Conservation (phyloP, 2,113 vertebrate genomes). For the Odontophorus gujanensis region DNA sequence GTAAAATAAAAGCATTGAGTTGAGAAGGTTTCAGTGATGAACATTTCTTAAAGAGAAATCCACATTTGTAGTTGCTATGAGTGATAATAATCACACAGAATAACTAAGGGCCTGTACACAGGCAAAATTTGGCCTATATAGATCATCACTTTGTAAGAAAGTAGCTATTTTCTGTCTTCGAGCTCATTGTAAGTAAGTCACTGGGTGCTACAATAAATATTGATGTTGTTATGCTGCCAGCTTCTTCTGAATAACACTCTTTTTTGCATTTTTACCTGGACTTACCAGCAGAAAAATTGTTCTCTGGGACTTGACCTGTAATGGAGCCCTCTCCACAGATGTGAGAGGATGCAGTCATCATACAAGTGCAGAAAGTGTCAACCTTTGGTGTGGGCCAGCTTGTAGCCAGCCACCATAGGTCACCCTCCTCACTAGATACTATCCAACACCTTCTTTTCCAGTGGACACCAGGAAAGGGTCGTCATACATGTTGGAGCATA, state of each 20-base stretch:
- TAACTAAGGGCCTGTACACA: background rate
- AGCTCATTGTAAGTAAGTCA: fast-evolving
- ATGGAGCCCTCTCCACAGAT: background rate
- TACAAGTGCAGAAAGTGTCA: background rate
- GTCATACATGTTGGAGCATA: fast-evolving
- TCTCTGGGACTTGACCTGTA: background rate
- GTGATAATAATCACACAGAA: background rate
- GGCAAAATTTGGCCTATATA: fast-evolving
- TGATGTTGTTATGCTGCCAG: background rate
- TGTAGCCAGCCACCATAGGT: background rate
- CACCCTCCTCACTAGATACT: background rate
- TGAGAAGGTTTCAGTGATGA: background rate
- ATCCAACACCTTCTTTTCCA: background rate
- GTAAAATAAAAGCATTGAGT: background rate
- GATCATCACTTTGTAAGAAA: background rate
- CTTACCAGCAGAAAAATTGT: background rate
- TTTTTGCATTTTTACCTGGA: background rate
- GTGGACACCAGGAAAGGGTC: background rate
- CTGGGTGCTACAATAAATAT: background rate
- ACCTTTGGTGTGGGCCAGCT: fast-evolving
- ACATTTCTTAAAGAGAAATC: background rate
- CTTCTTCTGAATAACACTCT: background rate
- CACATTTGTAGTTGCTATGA: background rate
- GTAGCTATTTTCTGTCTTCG: background rate
- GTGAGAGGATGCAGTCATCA: background rate